Conservation (phyloP, 1,140 invertebrate genomes). For the Leptonema lineaticorne region DNA sequence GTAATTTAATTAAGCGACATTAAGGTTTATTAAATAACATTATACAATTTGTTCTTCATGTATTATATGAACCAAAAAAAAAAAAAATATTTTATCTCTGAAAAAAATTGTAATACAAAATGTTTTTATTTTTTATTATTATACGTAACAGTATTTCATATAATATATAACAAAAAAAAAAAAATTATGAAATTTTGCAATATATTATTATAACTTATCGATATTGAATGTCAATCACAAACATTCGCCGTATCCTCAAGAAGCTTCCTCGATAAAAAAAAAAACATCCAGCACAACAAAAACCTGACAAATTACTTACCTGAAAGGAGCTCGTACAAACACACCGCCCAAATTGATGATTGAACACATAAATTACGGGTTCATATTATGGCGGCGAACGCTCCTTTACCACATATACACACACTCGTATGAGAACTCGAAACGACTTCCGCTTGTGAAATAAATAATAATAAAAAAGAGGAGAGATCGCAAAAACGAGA, state of each 20-base stretch:
- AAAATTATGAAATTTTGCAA: no score
- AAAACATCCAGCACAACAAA: slow-evolving; percentile 27
- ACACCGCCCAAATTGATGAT: slow-evolving; percentile 34
- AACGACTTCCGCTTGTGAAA: slow-evolving; percentile 24
- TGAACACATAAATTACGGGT: slow-evolving; percentile 34
- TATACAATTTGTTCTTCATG: no score
- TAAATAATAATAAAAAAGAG: slow-evolving; percentile 6
- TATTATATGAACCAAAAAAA: no score
- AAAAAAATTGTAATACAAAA: no score
- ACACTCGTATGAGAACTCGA: background rate
- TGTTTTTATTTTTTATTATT: no score
- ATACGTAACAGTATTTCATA: no score
- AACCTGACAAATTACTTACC: slow-evolving; percentile 35
- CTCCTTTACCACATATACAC: background rate
- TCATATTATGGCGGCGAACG: background rate
- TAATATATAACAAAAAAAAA: no score
- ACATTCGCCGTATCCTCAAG: background rate
- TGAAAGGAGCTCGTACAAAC: slow-evolving; percentile 24
- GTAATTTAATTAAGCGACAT: no score
- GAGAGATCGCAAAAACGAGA: background rate
- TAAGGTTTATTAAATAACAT: no score
- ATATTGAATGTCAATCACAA: slow-evolving; percentile 8
- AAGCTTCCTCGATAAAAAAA: background rate
- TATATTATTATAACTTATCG: no score
- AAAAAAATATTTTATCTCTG: no score